These are phyloP conservation scores for Sphyrna mokarran DNA, from an alignment of 2,113 vertebrate genomes.

Conservation along the genomic window DNA sequence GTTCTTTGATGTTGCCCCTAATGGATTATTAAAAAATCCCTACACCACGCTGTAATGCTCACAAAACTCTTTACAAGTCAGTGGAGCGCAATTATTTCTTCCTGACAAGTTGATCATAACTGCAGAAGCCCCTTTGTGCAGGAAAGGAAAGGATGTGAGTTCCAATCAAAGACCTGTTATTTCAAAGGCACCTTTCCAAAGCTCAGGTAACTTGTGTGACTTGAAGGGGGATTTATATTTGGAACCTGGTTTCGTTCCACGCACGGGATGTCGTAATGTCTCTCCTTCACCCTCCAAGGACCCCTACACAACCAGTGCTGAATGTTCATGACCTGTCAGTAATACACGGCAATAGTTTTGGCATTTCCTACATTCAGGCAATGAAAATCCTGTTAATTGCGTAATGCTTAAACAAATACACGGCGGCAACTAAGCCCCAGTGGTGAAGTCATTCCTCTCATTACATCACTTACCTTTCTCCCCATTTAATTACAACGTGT, in stretches of 20 bases:
- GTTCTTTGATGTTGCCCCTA: not conserved
- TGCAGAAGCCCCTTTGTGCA: not conserved
- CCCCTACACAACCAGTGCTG: not conserved
- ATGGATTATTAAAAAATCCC: not conserved
- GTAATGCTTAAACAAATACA: constrained; percentile 25
- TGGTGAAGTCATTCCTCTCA: constrained; percentile 33
- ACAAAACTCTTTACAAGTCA: not conserved
- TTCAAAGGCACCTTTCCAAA: constrained; percentile 1
- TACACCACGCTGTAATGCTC: not conserved
- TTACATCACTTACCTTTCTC: constrained; percentile 27
- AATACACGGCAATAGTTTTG: not conserved
- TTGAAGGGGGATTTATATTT: not conserved
- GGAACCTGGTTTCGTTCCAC: not conserved
- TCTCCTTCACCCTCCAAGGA: constrained; percentile 10
- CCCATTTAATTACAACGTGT: not conserved
- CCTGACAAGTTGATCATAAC: not conserved
- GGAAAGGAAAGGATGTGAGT: not conserved
- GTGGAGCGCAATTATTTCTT: not conserved
- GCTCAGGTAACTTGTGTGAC: not conserved
- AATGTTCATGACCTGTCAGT: constrained; percentile 15
- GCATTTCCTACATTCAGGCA: constrained; percentile 34
- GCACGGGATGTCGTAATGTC: constrained; percentile 31
- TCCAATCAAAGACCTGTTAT: not conserved
- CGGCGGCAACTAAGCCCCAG: constrained; percentile 1
- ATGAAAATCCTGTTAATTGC: constrained; percentile 33